A percentile compares a stretch with the other conserved stretches of the same genome.
phyloP scores from a whole-genome alignment of 2,888 invertebrate genomes.

The Dynastes maya region DNA sequence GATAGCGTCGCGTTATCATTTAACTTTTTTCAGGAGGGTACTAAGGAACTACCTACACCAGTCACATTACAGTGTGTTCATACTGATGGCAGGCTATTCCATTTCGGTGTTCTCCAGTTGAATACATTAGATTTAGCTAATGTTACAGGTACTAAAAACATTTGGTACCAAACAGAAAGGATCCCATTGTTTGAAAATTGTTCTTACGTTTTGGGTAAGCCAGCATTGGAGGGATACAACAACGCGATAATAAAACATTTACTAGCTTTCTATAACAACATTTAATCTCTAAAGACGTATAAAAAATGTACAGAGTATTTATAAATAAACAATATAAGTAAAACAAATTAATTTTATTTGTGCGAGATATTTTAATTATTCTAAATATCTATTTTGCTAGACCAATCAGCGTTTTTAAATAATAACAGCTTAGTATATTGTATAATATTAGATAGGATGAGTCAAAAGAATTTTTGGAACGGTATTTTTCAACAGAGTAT shows the following conservation, averaged over 20 bases:
- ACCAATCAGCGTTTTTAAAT: no score
- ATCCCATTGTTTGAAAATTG: constrained; percentile 79
- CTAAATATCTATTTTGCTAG: no score
- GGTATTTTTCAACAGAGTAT: no score
- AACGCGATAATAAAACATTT: constrained; percentile 84
- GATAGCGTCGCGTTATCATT: neutral
- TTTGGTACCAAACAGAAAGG: constrained; percentile 83
- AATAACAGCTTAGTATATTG: no score
- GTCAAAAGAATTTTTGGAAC: no score
- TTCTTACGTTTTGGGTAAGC: constrained; percentile 77
- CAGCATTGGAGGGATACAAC: constrained; percentile 83
- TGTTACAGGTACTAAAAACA: constrained; percentile 78
- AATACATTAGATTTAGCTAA: constrained; percentile 83
- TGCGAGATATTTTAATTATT: neutral
- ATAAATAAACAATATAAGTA: constrained; percentile 35
- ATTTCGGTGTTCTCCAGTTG: constrained; percentile 89
- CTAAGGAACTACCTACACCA: constrained; percentile 81
- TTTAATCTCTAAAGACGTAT: constrained; percentile 61
- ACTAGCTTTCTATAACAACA: constrained; percentile 85
- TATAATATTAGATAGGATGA: no score
- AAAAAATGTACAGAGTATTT: constrained; percentile 46
- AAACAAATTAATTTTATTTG: constrained; percentile 10
- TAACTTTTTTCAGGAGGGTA: constrained; percentile 71
- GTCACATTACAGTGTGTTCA: constrained; percentile 88
- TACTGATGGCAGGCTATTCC: constrained; percentile 83